Base-by-base conservation (phyloP, 2,888 invertebrate genomes). In the Adela reaumurella region DNA sequence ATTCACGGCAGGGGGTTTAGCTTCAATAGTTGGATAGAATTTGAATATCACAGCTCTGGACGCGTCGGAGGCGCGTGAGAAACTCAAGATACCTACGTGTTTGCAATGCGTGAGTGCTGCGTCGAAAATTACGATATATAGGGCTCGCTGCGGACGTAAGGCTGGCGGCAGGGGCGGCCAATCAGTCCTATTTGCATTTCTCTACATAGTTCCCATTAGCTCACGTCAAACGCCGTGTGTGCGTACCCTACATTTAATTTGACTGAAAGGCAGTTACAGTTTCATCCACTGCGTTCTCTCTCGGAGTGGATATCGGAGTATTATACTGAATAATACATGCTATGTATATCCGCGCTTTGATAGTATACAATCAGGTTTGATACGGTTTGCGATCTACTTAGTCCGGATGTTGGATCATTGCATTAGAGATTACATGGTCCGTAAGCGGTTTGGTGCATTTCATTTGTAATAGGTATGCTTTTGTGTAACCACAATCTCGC, bases 131-230 rank as follows among this genome's bases (percentile, higher is more conserved):
- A 52, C 54, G 49, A 44, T 43, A 46, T 46, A 44, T 41, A 41
- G 44, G 24, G 1, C 46, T n/a, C 29, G 46, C 35, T 41, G 35
- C 45, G 43, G 28, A 42, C 46, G 43, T 29, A 45, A 50, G 47
- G 47, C 48, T 29, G 48, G 29, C 44, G 24, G 53, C 51, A 56
- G 52, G 50, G 55, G 52, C 55, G 62, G 59, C 63, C 65, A 69
- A 70, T 68, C 67, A 67, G 62, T 60, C 62, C 59, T 66, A 66
- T 70, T 68, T 69, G 61, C 63, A 67, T 66, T 67, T 63, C 62
- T 62, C 64, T n/a, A n/a, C n/a, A n/a, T 61, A 62, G 63, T 64
- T 59, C 53, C 60, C 59, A 65, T 64, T 64, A 64, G 61, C 53
- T 59, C 53, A 28, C 16, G 35, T 35, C 35, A 35, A 35, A 35